A percentile compares a stretch with the other conserved stretches of the same genome.
These are phyloP conservation scores for Agrochola litura DNA, from an alignment of 2,888 invertebrate species.

Conservation along the genomic window DNA sequence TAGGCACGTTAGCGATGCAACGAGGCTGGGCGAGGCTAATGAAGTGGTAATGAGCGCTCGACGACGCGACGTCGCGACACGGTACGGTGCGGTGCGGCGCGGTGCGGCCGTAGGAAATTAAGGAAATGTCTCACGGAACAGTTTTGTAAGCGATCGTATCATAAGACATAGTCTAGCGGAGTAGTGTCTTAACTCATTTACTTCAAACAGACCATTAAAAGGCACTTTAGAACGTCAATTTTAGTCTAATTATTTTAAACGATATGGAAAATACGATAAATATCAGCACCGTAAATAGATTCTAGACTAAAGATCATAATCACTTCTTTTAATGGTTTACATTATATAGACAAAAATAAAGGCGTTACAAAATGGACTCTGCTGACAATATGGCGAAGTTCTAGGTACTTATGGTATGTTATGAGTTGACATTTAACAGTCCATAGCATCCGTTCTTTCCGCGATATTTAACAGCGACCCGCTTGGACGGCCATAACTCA, in stretches of 20 bases:
- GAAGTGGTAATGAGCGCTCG: slow-evolving; percentile 71
- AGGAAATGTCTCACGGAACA: neutral
- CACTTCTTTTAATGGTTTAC: neutral
- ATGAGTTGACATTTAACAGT: neutral
- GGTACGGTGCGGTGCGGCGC: slow-evolving; percentile 28
- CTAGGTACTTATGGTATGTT: neutral
- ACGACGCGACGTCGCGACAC: slow-evolving; percentile 27
- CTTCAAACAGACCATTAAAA: neutral
- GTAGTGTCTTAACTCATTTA: neutral
- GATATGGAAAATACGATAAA: neutral
- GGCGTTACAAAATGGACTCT: neutral
- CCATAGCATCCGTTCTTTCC: slow-evolving; percentile 13
- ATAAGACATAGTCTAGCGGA: neutral
- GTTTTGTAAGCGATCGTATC: neutral
- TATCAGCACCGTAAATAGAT: neutral
- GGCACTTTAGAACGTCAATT: neutral
- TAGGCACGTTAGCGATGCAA: slow-evolving; percentile 54
- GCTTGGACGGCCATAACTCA: slow-evolving; percentile 19
- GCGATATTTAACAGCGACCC: slow-evolving; percentile 28
- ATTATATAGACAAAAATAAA: neutral
- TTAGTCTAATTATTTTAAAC: neutral
- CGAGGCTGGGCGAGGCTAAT: slow-evolving; percentile 64
- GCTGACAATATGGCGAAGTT: neutral
- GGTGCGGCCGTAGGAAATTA: slow-evolving; percentile 15
- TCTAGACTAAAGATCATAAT: neutral